Conservation (phyloP, 2,888 invertebrate genomes). For the Isoperla grammatica region DNA sequence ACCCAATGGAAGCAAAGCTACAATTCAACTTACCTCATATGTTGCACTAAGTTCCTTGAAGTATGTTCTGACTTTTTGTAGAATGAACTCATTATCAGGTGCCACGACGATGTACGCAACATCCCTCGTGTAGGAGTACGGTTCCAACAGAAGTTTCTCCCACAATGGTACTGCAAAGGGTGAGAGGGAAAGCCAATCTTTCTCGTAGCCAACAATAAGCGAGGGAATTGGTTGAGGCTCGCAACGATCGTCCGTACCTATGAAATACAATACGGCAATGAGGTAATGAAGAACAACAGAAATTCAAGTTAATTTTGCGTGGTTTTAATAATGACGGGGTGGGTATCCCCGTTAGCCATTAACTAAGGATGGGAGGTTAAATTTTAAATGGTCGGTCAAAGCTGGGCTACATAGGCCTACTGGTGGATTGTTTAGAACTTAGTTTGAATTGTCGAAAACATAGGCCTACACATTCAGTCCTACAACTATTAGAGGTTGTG, state of each 20-base stretch:
- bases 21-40: slow-evolving; percentile 63
- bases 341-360: no score
- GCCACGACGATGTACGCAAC: slow-evolving; percentile 92
- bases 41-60: slow-evolving; percentile 89
- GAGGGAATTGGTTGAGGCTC: slow-evolving; percentile 97
- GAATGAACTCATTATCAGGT: slow-evolving; percentile 82
- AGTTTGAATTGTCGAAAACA: no score
- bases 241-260: slow-evolving; percentile 85
- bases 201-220: slow-evolving; percentile 88
- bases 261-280: slow-evolving; percentile 13
- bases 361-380: no score
- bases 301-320: no score
- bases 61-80: slow-evolving; percentile 73
- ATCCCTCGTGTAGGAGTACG: slow-evolving; percentile 91
- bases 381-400: no score
- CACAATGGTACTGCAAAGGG: slow-evolving; percentile 92
- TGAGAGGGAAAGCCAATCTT: slow-evolving; percentile 91
- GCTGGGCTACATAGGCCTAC: no score
- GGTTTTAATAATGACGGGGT: no score
- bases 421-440: no score
- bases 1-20: no score
- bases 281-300: no score
- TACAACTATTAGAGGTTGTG: no score
- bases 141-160: slow-evolving; percentile 96
- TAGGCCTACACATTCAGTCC: no score